Base-by-base conservation (phyloP, 2,797 vertebrate genomes). In the Erithacus rubecula region DNA sequence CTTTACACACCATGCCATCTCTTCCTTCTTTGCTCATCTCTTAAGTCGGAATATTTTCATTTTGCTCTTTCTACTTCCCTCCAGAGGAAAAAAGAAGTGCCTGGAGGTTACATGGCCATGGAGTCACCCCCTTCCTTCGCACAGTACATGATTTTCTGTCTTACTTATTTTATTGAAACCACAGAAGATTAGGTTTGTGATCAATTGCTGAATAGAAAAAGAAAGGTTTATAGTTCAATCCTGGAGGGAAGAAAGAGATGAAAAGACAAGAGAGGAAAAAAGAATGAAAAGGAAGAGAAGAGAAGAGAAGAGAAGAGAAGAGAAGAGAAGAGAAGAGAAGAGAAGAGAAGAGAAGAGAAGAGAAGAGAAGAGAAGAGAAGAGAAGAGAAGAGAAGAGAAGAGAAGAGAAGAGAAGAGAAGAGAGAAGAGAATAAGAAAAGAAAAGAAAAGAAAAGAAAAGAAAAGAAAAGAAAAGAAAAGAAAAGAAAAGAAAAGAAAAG, bases 361-460 rank as follows among this genome's bases (percentile, higher is more conserved):
- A 6, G 9, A 13, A 19, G n/a, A n/a, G n/a, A 34, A 7, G 13
- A 15, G 11, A 5, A 21, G 6, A 11, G 9, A 12, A 16, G 20
- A 12, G 6, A 22, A 49, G 14, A 21, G 17, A 26, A 2, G 1
- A 37, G 10, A 47, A n/a, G 6, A 19, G 3, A 11, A 24, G 4
- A 29, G 9, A 22, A 68, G 3, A 16, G 15, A 23, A 17, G 29
- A 6, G 9, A 14, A 19, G 29, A 6, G 12, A 30, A 4, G 15
- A n/a, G n/a, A 7, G 1, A 4, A 23, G 5, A n/a, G n/a, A n/a
- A n/a, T n/a, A n/a, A n/a, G 2, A 15, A 12, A 3, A 10, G 4
- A 47, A 15, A 3, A 8, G 0, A 7, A 1, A 4, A 23, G 5
- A n/a, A n/a, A n/a, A n/a, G n/a, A n/a, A n/a, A n/a, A n/a, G n/a